phyloP scores from a whole-genome alignment of 2,797 vertebrate species.

The Crenuchus spilurus region DNA sequence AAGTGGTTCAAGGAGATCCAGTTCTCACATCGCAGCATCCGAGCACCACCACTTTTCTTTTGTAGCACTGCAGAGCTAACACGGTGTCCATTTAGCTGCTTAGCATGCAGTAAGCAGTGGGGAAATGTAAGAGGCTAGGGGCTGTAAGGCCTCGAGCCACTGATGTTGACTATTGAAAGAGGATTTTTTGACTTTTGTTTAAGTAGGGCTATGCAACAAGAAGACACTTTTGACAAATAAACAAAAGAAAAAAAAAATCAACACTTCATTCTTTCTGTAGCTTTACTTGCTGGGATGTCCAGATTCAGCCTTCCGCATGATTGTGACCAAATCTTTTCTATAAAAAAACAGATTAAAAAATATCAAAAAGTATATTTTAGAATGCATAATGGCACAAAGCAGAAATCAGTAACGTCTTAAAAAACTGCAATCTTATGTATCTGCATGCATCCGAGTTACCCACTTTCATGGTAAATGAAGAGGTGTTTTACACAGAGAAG shows the following conservation, averaged over 20 bases:
- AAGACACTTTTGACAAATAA: slow-evolving; percentile 71
- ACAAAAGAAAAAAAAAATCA: slow-evolving; percentile 3
- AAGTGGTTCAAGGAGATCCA: background rate
- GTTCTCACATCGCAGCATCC: background rate
- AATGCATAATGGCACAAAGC: slow-evolving; percentile 85
- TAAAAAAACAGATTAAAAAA: slow-evolving; percentile 57
- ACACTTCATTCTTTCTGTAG: slow-evolving; percentile 77
- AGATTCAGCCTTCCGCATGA: slow-evolving; percentile 87
- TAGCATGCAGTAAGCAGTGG: slow-evolving; percentile 24
- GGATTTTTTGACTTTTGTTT: slow-evolving; percentile 50
- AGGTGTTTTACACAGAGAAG: slow-evolving; percentile 48
- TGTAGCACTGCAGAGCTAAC: slow-evolving; percentile 38
- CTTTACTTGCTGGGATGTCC: slow-evolving; percentile 81
- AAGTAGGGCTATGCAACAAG: slow-evolving; percentile 91
- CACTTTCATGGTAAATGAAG: slow-evolving; percentile 61
- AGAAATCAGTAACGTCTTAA: slow-evolving; percentile 63
- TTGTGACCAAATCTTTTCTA: slow-evolving; percentile 92
- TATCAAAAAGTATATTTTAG: slow-evolving; percentile 70
- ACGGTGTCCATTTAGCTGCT: slow-evolving; percentile 32
- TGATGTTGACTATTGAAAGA: slow-evolving; percentile 35
- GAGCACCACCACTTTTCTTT: slow-evolving; percentile 20
- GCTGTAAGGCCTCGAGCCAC: background rate
- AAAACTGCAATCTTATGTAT: slow-evolving; percentile 74
- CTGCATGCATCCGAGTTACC: slow-evolving; percentile 79
- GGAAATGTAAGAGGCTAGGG: background rate